Evolutionary conservation across 1,140 invertebrate genomes (phyloP), one percentile per base, ranked within the genome.

Genomic region (Myzus persicae): DNA sequence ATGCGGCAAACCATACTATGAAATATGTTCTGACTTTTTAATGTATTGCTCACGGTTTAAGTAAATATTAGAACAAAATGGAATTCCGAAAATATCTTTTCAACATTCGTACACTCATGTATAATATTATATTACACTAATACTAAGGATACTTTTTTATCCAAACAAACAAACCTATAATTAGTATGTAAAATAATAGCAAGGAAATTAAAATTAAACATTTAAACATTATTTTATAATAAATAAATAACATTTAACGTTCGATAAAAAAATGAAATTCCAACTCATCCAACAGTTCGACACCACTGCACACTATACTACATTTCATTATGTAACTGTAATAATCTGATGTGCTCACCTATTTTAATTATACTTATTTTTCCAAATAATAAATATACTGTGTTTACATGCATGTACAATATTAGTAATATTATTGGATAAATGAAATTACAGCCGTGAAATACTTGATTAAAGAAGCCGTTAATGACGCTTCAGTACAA

Each of bases 1-100:
- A 90, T 59, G 36, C 22, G n/a, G n/a, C 26, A 20, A 42, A 59
- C 88, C 48, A 26, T 59, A 59, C 18, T 24, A 36, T 40, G 38
- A 90, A 90, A 90, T 59, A 90, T 90, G 51, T 59, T 54, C 24
- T 59, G 40, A 31, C 40, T 90, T 89, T 51, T 38, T 51, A 51
- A 40, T 54, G 46, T n/a, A 89, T 7, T 14, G 22, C 22, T 51
- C n/a, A 44, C 42, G 9, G 31, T 44, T 87, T 18, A 14, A 87
- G 31, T 24, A 44, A 87, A 88, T 88, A 46, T 36, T 36, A 18
- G 4, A 76, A n/a, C 26, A 2, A 46, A 88, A 46, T 88, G 31
- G 38, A 84, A 44, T 82, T 82, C 42, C 9, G 42, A 44, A 85
- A 85, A 85, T 44, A 2, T 31, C 31, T 76, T 76, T 67, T 76